These are phyloP conservation scores for Carlito syrichta DNA, from an alignment of 2,113 vertebrate species.

Conservation along the genomic window DNA sequence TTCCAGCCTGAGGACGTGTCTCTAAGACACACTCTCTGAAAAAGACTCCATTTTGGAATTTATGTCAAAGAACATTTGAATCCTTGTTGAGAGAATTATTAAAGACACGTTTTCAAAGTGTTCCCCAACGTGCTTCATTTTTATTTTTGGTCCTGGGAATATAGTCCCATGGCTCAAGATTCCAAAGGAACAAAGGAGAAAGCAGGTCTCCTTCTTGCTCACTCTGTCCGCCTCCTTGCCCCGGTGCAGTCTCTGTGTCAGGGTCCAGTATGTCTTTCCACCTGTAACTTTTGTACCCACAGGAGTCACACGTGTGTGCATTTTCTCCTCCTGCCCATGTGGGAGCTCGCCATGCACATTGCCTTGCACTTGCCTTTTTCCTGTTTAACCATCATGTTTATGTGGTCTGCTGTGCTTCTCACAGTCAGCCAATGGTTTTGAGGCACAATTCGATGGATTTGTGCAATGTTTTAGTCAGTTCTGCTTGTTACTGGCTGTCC, in stretches of 20 bases:
- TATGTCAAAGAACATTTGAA: background rate
- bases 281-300: background rate
- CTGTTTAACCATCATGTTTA: fast-evolving
- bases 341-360: fast-evolving
- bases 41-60: background rate
- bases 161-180: background rate
- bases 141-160: background rate
- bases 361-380: background rate
- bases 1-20: background rate
- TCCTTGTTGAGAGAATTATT: background rate
- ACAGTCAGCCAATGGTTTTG: too few relatives aligned
- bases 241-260: background rate
- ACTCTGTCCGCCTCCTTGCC: background rate
- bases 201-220: background rate
- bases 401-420: too few relatives aligned
- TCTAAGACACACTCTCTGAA: background rate
- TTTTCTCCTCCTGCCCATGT: fast-evolving
- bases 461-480: too few relatives aligned
- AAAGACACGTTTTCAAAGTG: background rate
- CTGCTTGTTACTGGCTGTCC: too few relatives aligned
- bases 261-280: background rate
- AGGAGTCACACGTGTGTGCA: fast-evolving
- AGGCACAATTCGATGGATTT: too few relatives aligned
- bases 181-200: background rate
- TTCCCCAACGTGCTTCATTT: background rate